Evolutionary conservation across 2,797 vertebrate genomes (phyloP), one percentile per base, ranked within the genome.

Genomic region (Aselliscus stoliczkanus): DNA sequence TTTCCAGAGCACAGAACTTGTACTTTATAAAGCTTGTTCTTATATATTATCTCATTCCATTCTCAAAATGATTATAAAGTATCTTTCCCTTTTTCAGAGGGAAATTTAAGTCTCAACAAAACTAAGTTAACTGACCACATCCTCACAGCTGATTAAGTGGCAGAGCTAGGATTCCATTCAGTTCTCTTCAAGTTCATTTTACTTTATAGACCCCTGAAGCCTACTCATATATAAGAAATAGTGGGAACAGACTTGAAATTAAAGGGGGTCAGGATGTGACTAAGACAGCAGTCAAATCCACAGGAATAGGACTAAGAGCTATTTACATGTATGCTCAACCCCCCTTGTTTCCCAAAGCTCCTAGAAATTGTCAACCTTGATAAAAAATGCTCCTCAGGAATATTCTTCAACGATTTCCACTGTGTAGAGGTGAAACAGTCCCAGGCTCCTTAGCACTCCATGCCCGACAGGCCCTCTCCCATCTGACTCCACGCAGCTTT

Each of bases 361-460:
- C 31, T 9, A 69, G 56, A 11, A 14, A 10, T 18, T 23, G 64
- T 77, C 25, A 62, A 69, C 21, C 31, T 54, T 15, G 73, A 47
- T 13, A 20, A 56, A 31, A 75, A 20, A 29, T 2, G 7, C 65
- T 52, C 21, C 42, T 58, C 31, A 6, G 65, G 47, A 80, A 76
- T n/a, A 10, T 39, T 34, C 47, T 84, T 31, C 13, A 31, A 7
- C 6, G 12, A 62, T 21, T 29, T 37, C 18, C 42, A 25, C 8
- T 0, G 18, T 1, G 50, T 0, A 5, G 34, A 25, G 23, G 18
- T 7, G 31, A 20, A 13, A 15, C 9, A 11, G 14, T 4, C 14
- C n/a, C 44, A 67, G 73, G 80, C 42, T 75, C 50, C 56, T 50
- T 1, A 70, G 47, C 12, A 12, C 0, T 2, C 47, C 1, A 0